Evolutionary conservation across 1,140 invertebrate genomes (phyloP).

Genomic region (Myzus persicae): DNA sequence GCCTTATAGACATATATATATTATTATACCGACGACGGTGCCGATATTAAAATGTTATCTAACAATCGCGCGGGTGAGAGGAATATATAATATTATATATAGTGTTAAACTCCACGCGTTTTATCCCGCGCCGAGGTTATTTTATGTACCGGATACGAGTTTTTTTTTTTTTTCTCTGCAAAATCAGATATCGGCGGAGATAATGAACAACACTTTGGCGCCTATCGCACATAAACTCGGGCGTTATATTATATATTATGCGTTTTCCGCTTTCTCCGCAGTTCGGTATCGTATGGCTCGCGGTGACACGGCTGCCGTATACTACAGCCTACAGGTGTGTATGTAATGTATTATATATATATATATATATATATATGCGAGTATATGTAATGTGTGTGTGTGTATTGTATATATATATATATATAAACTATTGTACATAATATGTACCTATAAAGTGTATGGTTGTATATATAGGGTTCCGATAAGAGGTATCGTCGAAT

Average conservation of each 20-base stretch:
- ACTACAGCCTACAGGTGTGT: too few species aligned
- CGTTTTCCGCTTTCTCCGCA: neutral
- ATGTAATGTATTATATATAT: neutral
- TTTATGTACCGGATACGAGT: neutral
- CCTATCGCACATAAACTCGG: neutral
- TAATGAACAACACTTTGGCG: neutral
- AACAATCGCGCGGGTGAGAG: neutral
- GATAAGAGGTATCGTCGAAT: neutral
- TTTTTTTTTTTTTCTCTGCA: neutral
- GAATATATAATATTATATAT: neutral
- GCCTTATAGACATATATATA: neutral
- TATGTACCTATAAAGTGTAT: neutral
- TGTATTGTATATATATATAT: neutral
- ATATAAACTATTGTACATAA: too few species aligned
- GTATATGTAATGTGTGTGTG: neutral
- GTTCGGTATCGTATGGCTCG: neutral
- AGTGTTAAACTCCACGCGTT: neutral
- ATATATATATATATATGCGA: too few species aligned
- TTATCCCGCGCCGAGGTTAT: neutral
- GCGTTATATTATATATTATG: neutral
- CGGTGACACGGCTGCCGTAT: neutral
- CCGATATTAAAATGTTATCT: neutral
- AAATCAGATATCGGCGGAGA: neutral
- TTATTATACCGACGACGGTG: neutral
- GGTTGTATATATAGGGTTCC: too few species aligned